Percentiles rank a stretch among this genome's conserved stretches.
phyloP scores from a whole-genome alignment of 1,140 invertebrate species.

The Drosophila prosaltans region DNA sequence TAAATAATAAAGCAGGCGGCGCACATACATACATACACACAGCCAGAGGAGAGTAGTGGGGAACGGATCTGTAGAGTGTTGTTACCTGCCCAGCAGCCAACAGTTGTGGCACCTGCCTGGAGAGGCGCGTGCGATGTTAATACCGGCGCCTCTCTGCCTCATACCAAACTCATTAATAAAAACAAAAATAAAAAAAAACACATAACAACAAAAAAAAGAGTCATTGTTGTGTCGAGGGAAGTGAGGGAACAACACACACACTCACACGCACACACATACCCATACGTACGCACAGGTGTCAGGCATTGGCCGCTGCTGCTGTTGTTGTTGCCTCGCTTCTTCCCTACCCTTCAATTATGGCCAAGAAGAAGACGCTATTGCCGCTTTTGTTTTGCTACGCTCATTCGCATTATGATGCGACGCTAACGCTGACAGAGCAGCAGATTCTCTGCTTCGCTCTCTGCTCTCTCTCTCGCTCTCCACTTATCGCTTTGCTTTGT shows the following conservation, averaged over 20 bases:
- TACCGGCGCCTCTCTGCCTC: conserved; percentile 18
- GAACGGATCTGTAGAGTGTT: conserved; percentile 2
- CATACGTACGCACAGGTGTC: conserved; percentile 1
- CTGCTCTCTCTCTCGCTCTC: background rate
- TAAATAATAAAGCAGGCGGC: conserved; percentile 55
- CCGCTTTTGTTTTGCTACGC: conserved; percentile 36
- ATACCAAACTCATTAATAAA: conserved; percentile 29
- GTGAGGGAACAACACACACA: background rate
- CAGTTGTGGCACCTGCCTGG: conserved; percentile 10
- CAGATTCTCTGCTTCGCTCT: background rate
- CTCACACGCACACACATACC: background rate
- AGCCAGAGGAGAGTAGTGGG: conserved; percentile 22
- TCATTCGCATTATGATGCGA: conserved; percentile 17
- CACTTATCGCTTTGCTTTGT: conserved; percentile 8
- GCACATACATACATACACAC: conserved; percentile 39
- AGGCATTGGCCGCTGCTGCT: conserved; percentile 15
- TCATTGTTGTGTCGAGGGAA: conserved; percentile 5
- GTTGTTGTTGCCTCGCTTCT: conserved; percentile 1
- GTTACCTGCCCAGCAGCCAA: conserved; percentile 19
- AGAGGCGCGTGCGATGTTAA: conserved; percentile 21
- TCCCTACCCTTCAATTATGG: background rate
- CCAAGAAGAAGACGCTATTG: conserved; percentile 27
- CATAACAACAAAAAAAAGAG: conserved; percentile 2
- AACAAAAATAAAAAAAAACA: background rate
- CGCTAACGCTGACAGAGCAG: background rate